Evolutionary conservation across 2,888 invertebrate species (phyloP).

Genomic region (Brachypalpus laphriformis): DNA sequence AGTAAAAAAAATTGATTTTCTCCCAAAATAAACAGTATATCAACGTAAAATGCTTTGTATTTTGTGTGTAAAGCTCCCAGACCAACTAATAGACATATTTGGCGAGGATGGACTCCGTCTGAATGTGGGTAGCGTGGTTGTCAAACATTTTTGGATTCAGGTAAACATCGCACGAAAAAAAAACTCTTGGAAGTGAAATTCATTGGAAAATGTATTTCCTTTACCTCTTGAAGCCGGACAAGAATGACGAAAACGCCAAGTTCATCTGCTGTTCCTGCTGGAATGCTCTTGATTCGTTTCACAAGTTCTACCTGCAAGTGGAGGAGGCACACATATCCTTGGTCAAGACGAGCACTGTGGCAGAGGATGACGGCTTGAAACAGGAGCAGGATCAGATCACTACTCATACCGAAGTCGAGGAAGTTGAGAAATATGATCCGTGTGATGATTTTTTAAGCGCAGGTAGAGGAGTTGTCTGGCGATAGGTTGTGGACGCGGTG

Average conservation of each 20-base stretch:
- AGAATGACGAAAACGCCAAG: constrained; percentile 42
- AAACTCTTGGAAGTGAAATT: too few relatives aligned
- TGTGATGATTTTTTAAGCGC: constrained; percentile 38
- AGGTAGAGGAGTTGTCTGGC: constrained; percentile 75
- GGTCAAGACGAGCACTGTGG: constrained; percentile 47
- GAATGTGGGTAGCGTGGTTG: constrained; percentile 75
- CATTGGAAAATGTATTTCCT: not conserved
- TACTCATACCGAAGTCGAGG: not conserved
- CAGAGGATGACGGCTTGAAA: constrained; percentile 37
- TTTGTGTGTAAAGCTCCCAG: constrained; percentile 75
- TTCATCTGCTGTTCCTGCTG: constrained; percentile 77
- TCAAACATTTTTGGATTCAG: constrained; percentile 78
- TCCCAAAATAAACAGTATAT: not conserved
- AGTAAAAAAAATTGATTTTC: not conserved
- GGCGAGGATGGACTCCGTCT: constrained; percentile 75
- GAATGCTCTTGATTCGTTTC: constrained; percentile 77
- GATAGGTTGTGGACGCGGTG: constrained; percentile 75
- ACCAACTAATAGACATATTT: constrained; percentile 75
- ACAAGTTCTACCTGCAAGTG: constrained; percentile 78
- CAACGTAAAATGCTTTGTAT: constrained; percentile 76
- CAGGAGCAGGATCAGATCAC: constrained; percentile 18
- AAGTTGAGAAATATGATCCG: constrained; percentile 29
- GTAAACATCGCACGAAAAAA: constrained; percentile 49
- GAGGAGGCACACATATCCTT: constrained; percentile 76
- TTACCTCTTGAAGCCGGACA: constrained; percentile 50